Evolutionary conservation across 2,113 vertebrate species (phyloP), one percentile per base, ranked within the genome.

Genomic region (Syngnathoides biaculeatus): DNA sequence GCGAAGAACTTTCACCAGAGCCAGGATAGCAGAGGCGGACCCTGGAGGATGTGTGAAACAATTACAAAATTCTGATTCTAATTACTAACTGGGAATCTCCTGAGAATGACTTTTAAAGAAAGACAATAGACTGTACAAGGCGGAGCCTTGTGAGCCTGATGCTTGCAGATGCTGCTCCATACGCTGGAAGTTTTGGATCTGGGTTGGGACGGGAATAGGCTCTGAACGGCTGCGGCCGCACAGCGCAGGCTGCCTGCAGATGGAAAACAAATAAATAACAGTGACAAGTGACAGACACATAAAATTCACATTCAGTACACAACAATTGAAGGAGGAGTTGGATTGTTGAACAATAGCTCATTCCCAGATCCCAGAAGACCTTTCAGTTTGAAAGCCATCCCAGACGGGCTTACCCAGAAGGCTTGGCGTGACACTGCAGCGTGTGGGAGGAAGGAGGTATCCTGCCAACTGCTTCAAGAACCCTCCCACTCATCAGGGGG

Each of bases 131-230:
- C 63, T 78, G 81, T 67, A 93, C 95, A 93, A 91, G 1, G 90
- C 89, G 1, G 86, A 86, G 72, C 87, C 64, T 58, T 84, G 89
- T 0, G 89, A 90, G n/a, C 86, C 85, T 0, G 89, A 92, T 1
- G 92, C 92, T 64, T 95, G 94, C 40, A 96, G 89, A 74, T 97
- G 95, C 89, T 95, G 94, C 71, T 95, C 94, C 1, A 99, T 94
- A 35, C 95, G 94, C 40, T 93, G 93, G 89, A 96, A 98, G 90
- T 98, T 98, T 13, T 93, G 94, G 56, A 98, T 92, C 71, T 99
- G 97, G 0, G 95, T 95, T 3, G 97, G 97, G 22, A 99, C 96
- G 0, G 97, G 97, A 80, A 98, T 95, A 75, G 97, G 94, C 71
- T 95, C 92, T 0, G 96, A 94, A 58, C 86, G 93, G 6, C 91